Conservation (phyloP, 2,888 invertebrate species). For the Amaurobius ferox region DNA sequence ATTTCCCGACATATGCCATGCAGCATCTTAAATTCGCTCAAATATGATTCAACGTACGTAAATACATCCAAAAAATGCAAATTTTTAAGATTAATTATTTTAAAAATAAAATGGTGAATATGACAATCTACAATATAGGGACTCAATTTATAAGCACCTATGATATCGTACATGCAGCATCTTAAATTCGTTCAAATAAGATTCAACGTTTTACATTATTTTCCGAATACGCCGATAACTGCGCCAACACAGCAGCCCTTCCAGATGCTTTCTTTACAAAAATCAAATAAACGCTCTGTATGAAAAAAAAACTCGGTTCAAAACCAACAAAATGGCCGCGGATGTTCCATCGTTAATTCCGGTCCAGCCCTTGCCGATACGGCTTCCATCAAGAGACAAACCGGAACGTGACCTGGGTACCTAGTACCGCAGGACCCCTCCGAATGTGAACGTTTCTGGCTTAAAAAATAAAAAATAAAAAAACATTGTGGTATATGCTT, state of each 20-base stretch:
- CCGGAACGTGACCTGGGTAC: slow-evolving; percentile 50
- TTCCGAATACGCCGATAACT: slow-evolving; percentile 3
- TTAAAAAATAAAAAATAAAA: not conserved
- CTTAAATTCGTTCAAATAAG: no score
- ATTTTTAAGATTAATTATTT: no score
- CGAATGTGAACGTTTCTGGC: not conserved
- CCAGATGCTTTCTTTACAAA: slow-evolving; percentile 15
- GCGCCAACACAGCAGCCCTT: slow-evolving; percentile 14
- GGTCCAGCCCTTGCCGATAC: slow-evolving; percentile 30
- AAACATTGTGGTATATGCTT: no score
- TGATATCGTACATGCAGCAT: no score
- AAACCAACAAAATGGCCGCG: slow-evolving; percentile 62
- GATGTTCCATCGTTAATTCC: slow-evolving; percentile 66
- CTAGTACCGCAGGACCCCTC: not conserved
- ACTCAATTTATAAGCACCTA: no score
- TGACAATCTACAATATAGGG: no score
- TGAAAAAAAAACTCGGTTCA: slow-evolving; percentile 15
- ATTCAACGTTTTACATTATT: no score
- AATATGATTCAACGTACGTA: no score
- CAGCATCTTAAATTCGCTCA: no score
- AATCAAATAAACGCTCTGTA: slow-evolving; percentile 35
- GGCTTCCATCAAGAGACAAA: slow-evolving; percentile 54
- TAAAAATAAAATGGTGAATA: no score
- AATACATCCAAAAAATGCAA: no score
- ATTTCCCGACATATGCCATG: no score